Base-by-base conservation (phyloP, 2,888 invertebrate genomes). In the Acronicta alni region DNA sequence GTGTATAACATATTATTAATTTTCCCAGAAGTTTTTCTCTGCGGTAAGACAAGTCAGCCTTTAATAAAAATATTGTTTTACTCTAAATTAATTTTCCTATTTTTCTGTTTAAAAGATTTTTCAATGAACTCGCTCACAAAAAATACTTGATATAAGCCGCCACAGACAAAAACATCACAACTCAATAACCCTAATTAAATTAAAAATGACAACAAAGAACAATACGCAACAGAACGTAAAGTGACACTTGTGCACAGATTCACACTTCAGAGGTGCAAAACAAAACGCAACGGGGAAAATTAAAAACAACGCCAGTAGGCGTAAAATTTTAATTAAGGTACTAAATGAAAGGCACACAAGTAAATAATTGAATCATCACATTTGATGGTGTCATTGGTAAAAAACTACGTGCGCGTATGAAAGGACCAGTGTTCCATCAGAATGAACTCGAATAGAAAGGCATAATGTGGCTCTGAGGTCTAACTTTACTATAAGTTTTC, bases 241-340 rank as follows among this genome's bases (percentile, higher is more conserved):
- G 85, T 85, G 83, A 72, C 84, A 85, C 89, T 87, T 80, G 63
- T 79, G 79, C 60, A 78, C 65, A 82, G 77, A 81, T 91, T 93
- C 92, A 89, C 93, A 93, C 93, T 91, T 93, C 90, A 85, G 85
- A 91, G 90, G 91, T 93, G 92, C 85, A 86, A 90, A 90, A 90
- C 87, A 91, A 91, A 91, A 90, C 78, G 81, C 82, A 82, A 79
- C 66, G 66, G 76, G 79, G 81, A 80, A 83, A 86, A 79, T 82
- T 82, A 82, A 82, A 77, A 70, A 68, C 67, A 62, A 65, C 65
- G 67, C 75, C 75, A 83, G 77, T 77, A 79, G 83, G 87, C 92
- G 91, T 90, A 84, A 91, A 90, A 89, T 91, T 93, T 93, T 93
- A 94, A 93, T 94, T 92, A 94, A 89, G 84, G 85, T 83, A 89